phyloP scores from a whole-genome alignment of 2,113 vertebrate species.

The Oncorhynchus gorbuscha region DNA sequence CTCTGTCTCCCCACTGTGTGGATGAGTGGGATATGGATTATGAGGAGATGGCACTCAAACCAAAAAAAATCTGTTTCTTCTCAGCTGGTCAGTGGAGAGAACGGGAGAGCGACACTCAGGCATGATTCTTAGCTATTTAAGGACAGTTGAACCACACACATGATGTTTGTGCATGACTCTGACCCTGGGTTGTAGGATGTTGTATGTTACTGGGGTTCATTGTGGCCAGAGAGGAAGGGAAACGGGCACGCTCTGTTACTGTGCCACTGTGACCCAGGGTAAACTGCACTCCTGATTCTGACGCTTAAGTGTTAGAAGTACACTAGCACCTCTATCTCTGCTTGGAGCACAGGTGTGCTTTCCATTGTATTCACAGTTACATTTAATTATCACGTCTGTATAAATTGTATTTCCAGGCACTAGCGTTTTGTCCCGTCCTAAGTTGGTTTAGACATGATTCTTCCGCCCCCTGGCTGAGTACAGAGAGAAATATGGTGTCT shows the following conservation, averaged over 20 bases:
- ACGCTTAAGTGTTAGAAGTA: no score
- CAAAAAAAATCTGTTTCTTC: no score
- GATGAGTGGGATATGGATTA: neutral
- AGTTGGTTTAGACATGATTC: no score
- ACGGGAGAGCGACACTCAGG: neutral
- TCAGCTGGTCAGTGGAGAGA: neutral
- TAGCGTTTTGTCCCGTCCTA: no score
- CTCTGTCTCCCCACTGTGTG: no score
- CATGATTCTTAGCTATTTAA: constrained; percentile 37
- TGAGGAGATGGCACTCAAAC: neutral
- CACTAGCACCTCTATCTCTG: no score
- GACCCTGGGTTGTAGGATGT: constrained; percentile 18
- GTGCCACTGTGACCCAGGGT: constrained; percentile 33
- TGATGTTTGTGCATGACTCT: constrained; percentile 36
- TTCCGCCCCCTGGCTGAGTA: no score
- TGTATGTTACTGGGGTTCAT: neutral
- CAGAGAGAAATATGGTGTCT: no score
- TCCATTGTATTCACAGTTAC: no score
- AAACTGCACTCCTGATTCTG: neutral
- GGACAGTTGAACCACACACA: constrained; percentile 23
- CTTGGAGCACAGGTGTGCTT: no score
- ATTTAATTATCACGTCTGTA: no score
- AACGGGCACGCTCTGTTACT: constrained; percentile 5
- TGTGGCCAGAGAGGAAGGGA: constrained; percentile 21
- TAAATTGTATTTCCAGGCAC: no score